Conservation (phyloP, 2,113 vertebrate species). For the Mesoclemmys tuberculata region DNA sequence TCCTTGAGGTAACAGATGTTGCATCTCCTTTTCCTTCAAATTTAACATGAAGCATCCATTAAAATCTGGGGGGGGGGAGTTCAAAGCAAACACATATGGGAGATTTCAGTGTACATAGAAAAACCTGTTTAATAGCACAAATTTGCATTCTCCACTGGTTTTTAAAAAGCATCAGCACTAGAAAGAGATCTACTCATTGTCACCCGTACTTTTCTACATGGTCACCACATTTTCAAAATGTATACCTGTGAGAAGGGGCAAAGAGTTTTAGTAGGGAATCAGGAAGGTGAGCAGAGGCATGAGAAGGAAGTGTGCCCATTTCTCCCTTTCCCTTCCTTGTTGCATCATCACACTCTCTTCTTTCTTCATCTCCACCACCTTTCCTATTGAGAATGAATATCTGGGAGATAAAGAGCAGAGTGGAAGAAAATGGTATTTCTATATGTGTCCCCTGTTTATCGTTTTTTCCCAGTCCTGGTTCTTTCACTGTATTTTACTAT, state of each 20-base stretch:
- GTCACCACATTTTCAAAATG: neutral
- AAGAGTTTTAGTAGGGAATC: neutral
- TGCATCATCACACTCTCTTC: neutral
- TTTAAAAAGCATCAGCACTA: conserved; percentile 7
- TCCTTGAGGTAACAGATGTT: conserved; percentile 7
- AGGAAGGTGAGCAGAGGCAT: neutral
- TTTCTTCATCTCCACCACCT: neutral
- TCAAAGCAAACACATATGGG: neutral
- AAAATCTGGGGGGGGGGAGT: too few relatives aligned
- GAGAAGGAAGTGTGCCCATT: neutral
- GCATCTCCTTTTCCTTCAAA: conserved; percentile 11
- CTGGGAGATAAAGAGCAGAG: neutral
- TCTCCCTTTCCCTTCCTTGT: neutral
- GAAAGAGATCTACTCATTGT: neutral
- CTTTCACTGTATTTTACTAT: neutral
- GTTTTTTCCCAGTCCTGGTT: neutral
- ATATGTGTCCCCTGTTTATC: accelerated
- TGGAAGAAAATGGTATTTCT: neutral
- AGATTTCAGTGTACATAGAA: conserved; percentile 28
- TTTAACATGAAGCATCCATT: conserved; percentile 45
- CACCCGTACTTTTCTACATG: neutral
- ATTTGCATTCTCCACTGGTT: conserved; percentile 27
- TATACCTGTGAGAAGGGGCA: neutral
- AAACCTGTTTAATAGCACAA: neutral
- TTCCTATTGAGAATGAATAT: neutral